Evolutionary conservation across 2,888 invertebrate genomes (phyloP).

Genomic region (Lobophora halterata): DNA sequence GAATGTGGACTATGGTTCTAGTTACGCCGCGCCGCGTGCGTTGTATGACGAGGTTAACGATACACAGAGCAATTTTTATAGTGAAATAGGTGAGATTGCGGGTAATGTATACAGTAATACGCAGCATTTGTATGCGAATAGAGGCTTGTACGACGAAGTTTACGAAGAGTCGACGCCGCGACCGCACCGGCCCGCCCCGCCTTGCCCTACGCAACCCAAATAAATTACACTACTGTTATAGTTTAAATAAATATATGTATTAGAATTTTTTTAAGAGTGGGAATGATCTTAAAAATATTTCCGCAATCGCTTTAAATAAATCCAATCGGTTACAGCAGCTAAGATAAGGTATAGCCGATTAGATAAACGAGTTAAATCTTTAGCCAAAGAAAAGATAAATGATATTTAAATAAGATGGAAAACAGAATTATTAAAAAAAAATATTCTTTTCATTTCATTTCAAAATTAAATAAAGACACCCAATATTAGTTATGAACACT

Average conservation of each 20-base stretch:
- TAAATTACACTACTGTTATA: constrained; percentile 31
- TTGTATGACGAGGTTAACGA: constrained; percentile 68
- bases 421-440: no score
- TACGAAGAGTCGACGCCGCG: constrained; percentile 65
- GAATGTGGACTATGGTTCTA: constrained; percentile 52
- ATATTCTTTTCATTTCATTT: no score
- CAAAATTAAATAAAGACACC: no score
- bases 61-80: constrained; percentile 62
- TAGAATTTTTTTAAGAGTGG: no score
- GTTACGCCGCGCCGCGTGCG: constrained; percentile 42
- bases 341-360: no score
- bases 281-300: no score
- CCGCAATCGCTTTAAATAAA: no score
- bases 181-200: constrained; percentile 82
- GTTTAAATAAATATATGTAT: constrained; percentile 35
- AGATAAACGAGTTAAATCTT: no score
- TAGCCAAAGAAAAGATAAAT: no score
- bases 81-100: constrained; percentile 56
- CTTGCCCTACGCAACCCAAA: constrained; percentile 68
- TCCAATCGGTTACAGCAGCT: no score
- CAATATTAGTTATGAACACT: no score
- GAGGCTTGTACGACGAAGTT: constrained; percentile 68
- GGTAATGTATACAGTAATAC: constrained; percentile 34
- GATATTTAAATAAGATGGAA: no score
- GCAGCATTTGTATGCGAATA: constrained; percentile 43